phyloP scores from a whole-genome alignment of 2,888 invertebrate species.

The Nasonovia ribisnigri region DNA sequence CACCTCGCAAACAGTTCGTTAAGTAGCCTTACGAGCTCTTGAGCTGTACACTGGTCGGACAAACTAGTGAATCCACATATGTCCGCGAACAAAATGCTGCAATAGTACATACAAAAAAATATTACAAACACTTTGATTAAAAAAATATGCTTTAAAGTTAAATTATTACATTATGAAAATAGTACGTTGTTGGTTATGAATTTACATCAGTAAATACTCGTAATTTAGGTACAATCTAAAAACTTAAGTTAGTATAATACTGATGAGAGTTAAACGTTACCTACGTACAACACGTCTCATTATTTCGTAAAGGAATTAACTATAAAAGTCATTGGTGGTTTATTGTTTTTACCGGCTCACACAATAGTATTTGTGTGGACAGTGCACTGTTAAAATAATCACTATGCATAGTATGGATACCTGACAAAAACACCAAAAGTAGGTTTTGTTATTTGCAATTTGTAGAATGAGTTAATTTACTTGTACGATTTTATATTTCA shows the following conservation, averaged over 20 bases:
- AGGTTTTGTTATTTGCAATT: background rate
- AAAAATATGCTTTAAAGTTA: background rate
- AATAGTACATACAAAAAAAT: background rate
- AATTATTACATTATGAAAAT: background rate
- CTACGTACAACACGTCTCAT: background rate
- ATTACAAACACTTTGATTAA: background rate
- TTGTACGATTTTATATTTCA: background rate
- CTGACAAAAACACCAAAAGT: background rate
- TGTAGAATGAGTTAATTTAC: background rate
- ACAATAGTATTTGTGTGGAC: background rate
- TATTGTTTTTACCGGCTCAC: background rate
- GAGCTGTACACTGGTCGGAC: conserved; percentile 92
- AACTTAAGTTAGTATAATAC: background rate
- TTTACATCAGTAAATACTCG: background rate
- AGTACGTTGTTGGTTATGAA: background rate
- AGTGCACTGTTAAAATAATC: background rate
- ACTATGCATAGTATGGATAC: background rate
- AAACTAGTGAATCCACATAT: conserved; percentile 93
- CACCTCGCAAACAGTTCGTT: conserved; percentile 92
- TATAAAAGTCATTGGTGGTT: background rate
- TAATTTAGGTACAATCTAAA: background rate
- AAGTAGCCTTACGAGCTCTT: conserved; percentile 87
- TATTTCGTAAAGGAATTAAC: background rate
- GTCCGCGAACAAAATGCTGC: conserved; percentile 91
- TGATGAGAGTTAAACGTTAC: background rate